These are phyloP conservation scores for Drosophila orosa DNA, from an alignment of 1,140 invertebrate genomes.

Conservation along the genomic window DNA sequence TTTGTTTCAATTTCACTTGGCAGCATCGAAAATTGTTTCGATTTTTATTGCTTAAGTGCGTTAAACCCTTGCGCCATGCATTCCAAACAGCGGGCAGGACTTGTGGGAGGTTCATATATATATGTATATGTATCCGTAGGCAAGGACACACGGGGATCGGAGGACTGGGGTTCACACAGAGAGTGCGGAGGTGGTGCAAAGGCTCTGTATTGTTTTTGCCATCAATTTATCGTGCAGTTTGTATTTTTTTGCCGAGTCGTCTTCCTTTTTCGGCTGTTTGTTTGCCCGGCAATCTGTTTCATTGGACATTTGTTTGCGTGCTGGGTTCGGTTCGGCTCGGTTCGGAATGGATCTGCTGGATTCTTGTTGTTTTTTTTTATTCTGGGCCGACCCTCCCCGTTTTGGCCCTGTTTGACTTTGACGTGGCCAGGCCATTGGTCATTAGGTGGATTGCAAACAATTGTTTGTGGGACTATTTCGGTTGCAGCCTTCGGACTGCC, in stretches of 20 bases:
- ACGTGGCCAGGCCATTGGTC: conserved; percentile 66
- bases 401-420: conserved; percentile 44
- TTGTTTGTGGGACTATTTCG: conserved; percentile 39
- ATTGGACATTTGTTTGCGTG: conserved; percentile 80
- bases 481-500: not conserved
- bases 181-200: conserved; percentile 14
- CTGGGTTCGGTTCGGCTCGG: conserved; percentile 38
- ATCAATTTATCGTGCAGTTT: conserved; percentile 74
- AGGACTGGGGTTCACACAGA: not conserved
- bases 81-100: conserved; percentile 40
- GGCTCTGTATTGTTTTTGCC: conserved; percentile 63
- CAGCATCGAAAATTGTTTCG: conserved; percentile 81
- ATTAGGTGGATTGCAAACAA: conserved; percentile 66
- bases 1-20: conserved; percentile 82
- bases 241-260: conserved; percentile 44
- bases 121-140: not conserved
- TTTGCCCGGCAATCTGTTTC: conserved; percentile 76
- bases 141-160: conserved; percentile 10
- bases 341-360: conserved; percentile 14
- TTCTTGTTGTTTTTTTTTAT: not conserved
- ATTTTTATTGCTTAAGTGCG: conserved; percentile 83
- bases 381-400: not conserved
- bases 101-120: conserved; percentile 2
- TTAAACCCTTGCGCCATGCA: conserved; percentile 79
- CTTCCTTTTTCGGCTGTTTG: conserved; percentile 62